Base-by-base conservation (phyloP, 2,888 invertebrate genomes). In the Gortyna flavago region DNA sequence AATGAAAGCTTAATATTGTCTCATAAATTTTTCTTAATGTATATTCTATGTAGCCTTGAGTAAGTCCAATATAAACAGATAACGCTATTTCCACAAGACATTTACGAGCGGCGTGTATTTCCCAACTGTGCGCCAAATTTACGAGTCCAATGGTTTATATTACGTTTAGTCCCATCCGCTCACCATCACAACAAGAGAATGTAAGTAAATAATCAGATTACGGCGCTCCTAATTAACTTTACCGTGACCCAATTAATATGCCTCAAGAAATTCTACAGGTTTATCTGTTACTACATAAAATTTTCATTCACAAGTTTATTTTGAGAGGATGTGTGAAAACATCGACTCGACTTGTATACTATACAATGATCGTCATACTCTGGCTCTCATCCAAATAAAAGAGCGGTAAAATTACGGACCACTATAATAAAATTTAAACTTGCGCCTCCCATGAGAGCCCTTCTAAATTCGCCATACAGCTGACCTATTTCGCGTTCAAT, bases 401-500 rank as follows among this genome's bases (percentile, higher is more conserved):
- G 80, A 88, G 83, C 67, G 74, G 71, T 86, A 77, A 79, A 81
- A 83, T 81, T 87, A 83, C 80, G 72, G 68, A 86, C 85, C 86
- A 84, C 83, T 83, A 88, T 89, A 89, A 90, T 91, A 91, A 91
- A 90, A 91, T 90, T 80, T 89, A 85, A 89, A 91, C 67, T 71
- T 73, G 82, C 51, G 87, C 84, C 90, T 88, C 88, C 91, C 89
- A 88, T 86, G 89, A 93, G 92, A 89, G 93, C 93, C 93, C 93
- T 94, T 93, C 92, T 92, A 93, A 92, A 93, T 91, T 84, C 82
- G 85, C 90, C 91, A 86, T 81, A 85, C 79, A 78, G 89, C 88
- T 91, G 94, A 92, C 94, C 95, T 88, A 92, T 89, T 93, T 94
- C 79, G 75, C 81, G 74, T 77, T 79, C 81, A 83, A 90, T 91